These are phyloP conservation scores for Orthosia gracilis DNA, from an alignment of 2,888 invertebrate species.

Conservation along the genomic window DNA sequence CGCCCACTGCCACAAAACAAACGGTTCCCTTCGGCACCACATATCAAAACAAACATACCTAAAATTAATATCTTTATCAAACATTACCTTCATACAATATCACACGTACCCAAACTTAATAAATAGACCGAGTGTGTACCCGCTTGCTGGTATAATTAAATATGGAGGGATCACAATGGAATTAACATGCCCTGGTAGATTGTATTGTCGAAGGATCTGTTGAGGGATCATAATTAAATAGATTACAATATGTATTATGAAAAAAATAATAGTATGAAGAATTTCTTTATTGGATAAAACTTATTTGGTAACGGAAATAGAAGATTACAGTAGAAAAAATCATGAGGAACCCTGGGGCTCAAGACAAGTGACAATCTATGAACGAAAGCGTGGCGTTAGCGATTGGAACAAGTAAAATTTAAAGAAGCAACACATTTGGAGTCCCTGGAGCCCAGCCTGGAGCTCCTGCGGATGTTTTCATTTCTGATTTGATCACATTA, in stretches of 20 bases:
- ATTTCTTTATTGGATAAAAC: neutral
- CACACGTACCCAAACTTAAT: conserved; percentile 23
- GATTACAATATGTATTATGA: conserved; percentile 8
- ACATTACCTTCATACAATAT: conserved; percentile 9
- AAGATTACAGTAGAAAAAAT: too few relatives aligned
- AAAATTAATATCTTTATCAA: conserved; percentile 29
- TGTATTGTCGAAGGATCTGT: conserved; percentile 29
- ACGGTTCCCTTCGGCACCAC: neutral
- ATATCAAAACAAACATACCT: conserved; percentile 23
- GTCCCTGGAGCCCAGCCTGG: too few relatives aligned
- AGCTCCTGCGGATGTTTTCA: too few relatives aligned
- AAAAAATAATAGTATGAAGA: neutral
- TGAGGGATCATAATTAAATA: conserved; percentile 22
- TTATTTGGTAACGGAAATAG: too few relatives aligned
- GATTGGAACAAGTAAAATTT: too few relatives aligned
- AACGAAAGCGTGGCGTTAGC: too few relatives aligned
- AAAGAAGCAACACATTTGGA: too few relatives aligned
- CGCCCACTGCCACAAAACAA: neutral
- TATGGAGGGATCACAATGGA: conserved; percentile 27
- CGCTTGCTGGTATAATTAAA: conserved; percentile 38
- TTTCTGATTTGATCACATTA: too few relatives aligned
- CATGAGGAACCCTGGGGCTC: too few relatives aligned
- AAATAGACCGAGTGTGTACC: conserved; percentile 15
- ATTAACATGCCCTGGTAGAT: conserved; percentile 33
- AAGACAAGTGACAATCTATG: too few relatives aligned